A percentile compares a stretch with the other conserved stretches of the same genome.
These are phyloP conservation scores for Cololabis saira DNA, from an alignment of 2,113 vertebrate genomes.

Conservation along the genomic window DNA sequence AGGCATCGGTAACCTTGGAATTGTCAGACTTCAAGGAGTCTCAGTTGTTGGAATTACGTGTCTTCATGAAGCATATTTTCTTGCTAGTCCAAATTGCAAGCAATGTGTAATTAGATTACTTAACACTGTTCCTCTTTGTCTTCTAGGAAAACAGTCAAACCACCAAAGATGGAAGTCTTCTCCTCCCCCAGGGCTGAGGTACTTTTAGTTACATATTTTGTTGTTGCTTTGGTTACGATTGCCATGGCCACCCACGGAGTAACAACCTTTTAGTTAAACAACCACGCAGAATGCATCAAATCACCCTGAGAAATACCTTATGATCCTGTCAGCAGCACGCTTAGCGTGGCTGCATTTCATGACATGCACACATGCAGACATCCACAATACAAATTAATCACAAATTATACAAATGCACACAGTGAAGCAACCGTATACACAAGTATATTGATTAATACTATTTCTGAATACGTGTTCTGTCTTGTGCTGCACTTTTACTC, in stretches of 20 bases:
- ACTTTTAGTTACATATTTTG: slow-evolving; percentile 15
- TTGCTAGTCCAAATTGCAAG: neutral
- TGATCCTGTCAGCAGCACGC: slow-evolving; percentile 31
- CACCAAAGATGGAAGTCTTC: slow-evolving; percentile 79
- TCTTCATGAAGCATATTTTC: no score
- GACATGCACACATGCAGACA: slow-evolving; percentile 15
- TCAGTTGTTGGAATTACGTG: no score
- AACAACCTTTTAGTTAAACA: slow-evolving; percentile 24
- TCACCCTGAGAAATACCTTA: slow-evolving; percentile 13
- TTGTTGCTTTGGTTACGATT: slow-evolving; percentile 67
- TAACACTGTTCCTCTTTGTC: slow-evolving; percentile 18
- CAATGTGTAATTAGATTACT: neutral
- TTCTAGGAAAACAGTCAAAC: slow-evolving; percentile 77
- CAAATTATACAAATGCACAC: neutral
- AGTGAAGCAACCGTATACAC: no score
- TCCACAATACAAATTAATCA: neutral
- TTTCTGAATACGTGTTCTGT: neutral
- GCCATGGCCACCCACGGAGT: slow-evolving; percentile 30
- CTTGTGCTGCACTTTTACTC: neutral
- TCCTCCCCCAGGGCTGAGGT: slow-evolving; percentile 85
- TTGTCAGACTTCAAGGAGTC: no score
- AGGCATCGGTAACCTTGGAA: no score
- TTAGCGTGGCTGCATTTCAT: slow-evolving; percentile 7
- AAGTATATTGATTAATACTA: no score
- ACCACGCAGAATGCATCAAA: slow-evolving; percentile 29